Evolutionary conservation across 2,113 vertebrate species (phyloP).

Genomic region (Melanotaenia duboulayi): DNA sequence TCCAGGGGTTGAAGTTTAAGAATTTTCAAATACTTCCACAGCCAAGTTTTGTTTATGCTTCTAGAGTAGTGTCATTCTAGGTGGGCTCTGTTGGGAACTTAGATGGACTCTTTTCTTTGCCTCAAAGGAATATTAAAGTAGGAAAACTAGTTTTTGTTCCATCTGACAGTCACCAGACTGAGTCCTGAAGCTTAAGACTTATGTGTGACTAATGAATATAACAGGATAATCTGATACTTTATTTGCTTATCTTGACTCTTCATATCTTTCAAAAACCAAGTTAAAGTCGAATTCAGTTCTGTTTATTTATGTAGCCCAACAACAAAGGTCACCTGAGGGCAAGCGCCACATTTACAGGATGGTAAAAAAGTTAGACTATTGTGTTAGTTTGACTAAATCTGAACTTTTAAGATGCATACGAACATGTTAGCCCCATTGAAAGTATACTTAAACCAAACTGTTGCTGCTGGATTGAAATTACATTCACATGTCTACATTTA

Average conservation of each 20-base stretch:
- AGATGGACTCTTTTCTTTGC: not conserved
- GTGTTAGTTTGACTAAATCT: too few relatives aligned
- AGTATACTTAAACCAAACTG: too few relatives aligned
- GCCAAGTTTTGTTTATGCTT: not conserved
- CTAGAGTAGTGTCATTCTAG: slow-evolving; percentile 25
- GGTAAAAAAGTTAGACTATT: too few relatives aligned
- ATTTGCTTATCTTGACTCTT: not conserved
- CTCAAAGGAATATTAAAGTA: not conserved
- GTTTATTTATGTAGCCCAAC: not conserved
- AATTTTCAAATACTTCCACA: not conserved
- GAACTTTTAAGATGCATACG: too few relatives aligned
- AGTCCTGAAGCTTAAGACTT: too few relatives aligned
- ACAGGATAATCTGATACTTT: not conserved
- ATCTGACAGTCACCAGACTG: not conserved
- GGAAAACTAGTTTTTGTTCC: not conserved
- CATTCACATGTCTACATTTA: too few relatives aligned
- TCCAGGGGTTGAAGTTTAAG: not conserved
- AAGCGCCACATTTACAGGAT: too few relatives aligned
- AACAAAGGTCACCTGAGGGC: too few relatives aligned
- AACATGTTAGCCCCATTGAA: too few relatives aligned
- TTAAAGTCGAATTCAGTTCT: not conserved
- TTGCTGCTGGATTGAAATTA: too few relatives aligned
- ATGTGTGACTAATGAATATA: not conserved
- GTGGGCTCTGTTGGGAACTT: slow-evolving; percentile 24
- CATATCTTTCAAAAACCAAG: not conserved